Evolutionary conservation across 2,113 vertebrate species (phyloP), one percentile per base, ranked within the genome.

Genomic region (Rousettus leschenaultii): DNA sequence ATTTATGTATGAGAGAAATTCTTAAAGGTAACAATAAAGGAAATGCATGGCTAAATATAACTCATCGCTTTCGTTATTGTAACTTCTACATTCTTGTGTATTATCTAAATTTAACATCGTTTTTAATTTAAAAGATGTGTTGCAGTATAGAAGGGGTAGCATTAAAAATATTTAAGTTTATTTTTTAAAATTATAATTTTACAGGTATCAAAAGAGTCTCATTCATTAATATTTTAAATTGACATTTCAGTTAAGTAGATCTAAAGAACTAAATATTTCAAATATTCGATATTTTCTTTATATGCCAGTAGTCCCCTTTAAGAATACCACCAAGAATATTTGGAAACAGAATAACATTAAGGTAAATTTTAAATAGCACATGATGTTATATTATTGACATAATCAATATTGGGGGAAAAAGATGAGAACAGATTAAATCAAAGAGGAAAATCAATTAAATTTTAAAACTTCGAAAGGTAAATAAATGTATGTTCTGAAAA

Each of bases 341-440:
- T 51, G 93, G 59, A 87, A 93, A 66, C 22, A 91, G 71, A 86
- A 79, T 38, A n/a, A 48, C 91, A 73, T 86, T 91, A 66, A 71
- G 43, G 8, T 63, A 74, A 57, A 26, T 78, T 55, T 94, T 35
- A 82, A 51, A 53, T 51, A 61, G 30, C 21, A 3, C 74, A 4
- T 82, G 78, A 82, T 73, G 13, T 70, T 57, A 74, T 91, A 80
- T 71, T 93, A 89, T 61, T 63, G n/a, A 33, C 53, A 89, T 61
- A 68, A 53, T 59, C 28, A 65, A 35, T 59, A 24, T 38, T 48
- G 73, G 19, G 30, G 28, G 3, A 61, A 71, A 68, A 55, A 35
- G 26, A 82, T 38, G 19, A 9, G 35, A 95, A 65, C 13, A 55
- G 35, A 80, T 92, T 85, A 80, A 93, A 86, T 71, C 6, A 48